Evolutionary conservation across 2,113 vertebrate species (phyloP).

Genomic region (Microtus ochrogaster): DNA sequence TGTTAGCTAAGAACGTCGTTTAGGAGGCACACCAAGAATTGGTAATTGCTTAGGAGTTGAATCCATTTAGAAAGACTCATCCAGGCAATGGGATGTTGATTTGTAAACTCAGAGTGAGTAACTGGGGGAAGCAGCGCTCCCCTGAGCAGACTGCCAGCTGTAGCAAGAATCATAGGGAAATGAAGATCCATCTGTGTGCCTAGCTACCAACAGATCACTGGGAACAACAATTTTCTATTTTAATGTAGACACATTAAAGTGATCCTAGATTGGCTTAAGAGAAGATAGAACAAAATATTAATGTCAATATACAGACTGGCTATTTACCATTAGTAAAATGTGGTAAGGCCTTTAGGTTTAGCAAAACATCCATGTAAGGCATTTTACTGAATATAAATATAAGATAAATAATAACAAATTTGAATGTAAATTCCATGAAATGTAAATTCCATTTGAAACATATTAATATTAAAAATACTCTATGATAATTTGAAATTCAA

Average conservation of each 20-base stretch:
- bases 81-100: not conserved
- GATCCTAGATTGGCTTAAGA: not conserved
- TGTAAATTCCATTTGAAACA: not conserved
- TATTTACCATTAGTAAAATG: not conserved
- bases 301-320: not conserved
- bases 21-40: not conserved
- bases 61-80: not conserved
- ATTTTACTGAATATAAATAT: not conserved
- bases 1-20: not conserved
- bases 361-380: not conserved
- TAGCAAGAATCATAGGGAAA: not conserved
- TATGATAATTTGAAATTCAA: conserved; percentile 19
- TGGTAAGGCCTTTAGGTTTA: not conserved
- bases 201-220: not conserved
- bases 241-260: not conserved
- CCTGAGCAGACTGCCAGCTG: not conserved
- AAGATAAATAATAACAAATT: not conserved
- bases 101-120: not conserved
- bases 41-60: not conserved
- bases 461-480: not conserved
- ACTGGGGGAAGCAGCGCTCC: not conserved
- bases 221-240: not conserved
- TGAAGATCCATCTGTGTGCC: not conserved
- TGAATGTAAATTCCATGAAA: not conserved
- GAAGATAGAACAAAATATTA: not conserved